These are phyloP conservation scores for Lysandra coridon DNA, from an alignment of 2,888 invertebrate species.

Conservation along the genomic window DNA sequence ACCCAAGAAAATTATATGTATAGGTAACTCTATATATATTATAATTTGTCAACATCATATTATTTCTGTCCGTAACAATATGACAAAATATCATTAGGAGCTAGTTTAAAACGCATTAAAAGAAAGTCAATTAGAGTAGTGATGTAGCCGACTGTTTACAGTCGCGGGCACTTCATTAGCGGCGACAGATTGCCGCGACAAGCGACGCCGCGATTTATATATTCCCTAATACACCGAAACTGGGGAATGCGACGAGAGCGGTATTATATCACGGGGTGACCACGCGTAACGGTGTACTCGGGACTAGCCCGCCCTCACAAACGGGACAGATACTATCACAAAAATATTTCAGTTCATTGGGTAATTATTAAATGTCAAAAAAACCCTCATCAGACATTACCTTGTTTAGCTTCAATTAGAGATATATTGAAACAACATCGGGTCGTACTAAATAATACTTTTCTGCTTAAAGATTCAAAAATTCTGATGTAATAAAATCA, in stretches of 20 bases:
- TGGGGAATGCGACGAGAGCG: slow-evolving; percentile 56
- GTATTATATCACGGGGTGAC: slow-evolving; percentile 27
- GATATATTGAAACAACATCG: no score
- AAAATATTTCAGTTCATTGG: no score
- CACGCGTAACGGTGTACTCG: background rate
- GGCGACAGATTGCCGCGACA: slow-evolving; percentile 53
- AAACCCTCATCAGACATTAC: no score
- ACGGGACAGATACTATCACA: background rate
- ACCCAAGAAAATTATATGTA: no score
- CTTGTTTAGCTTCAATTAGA: no score
- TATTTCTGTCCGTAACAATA: no score
- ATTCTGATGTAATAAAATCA: no score
- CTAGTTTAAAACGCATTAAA: background rate
- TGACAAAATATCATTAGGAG: background rate
- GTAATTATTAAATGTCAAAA: no score
- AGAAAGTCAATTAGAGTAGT: slow-evolving; percentile 5
- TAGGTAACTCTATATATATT: no score
- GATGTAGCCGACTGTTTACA: slow-evolving; percentile 22
- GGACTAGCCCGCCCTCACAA: background rate
- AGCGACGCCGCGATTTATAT: slow-evolving; percentile 54
- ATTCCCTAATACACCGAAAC: slow-evolving; percentile 45
- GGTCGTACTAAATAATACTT: no score
- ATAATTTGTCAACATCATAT: no score
- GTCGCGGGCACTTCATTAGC: slow-evolving; percentile 69
- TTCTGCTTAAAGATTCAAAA: no score